Percentiles rank a stretch among this genome's conserved stretches.
phyloP scores from a whole-genome alignment of 2,888 invertebrate genomes.

The Monopis laevigella region DNA sequence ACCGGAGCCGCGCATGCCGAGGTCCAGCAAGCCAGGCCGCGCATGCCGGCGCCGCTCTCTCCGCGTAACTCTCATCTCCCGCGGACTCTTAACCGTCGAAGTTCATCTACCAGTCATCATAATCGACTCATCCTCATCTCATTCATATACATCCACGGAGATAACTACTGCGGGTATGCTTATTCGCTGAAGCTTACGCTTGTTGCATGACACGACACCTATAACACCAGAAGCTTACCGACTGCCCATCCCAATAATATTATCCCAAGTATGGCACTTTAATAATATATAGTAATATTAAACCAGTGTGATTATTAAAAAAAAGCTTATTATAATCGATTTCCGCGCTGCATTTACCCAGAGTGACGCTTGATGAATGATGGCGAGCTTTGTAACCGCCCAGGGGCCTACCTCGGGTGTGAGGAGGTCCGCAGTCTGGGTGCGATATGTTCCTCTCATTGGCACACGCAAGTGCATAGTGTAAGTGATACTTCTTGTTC shows the following conservation, averaged over 20 bases:
- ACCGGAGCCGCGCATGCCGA: slow-evolving; percentile 37
- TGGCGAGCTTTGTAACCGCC: slow-evolving; percentile 39
- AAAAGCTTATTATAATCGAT: slow-evolving; percentile 36
- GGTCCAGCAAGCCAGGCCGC: not conserved
- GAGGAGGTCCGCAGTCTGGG: slow-evolving; percentile 48
- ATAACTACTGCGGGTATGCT: slow-evolving; percentile 19
- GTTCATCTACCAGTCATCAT: slow-evolving; percentile 15
- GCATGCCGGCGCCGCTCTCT: slow-evolving; percentile 26
- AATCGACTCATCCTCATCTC: slow-evolving; percentile 14
- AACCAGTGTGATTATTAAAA: slow-evolving; percentile 32
- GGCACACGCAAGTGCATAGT: slow-evolving; percentile 66
- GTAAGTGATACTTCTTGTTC: slow-evolving; percentile 68
- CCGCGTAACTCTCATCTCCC: slow-evolving; percentile 29
- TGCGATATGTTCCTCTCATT: slow-evolving; percentile 57
- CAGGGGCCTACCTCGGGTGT: slow-evolving; percentile 19
- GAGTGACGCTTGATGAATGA: slow-evolving; percentile 60
- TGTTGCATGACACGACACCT: slow-evolving; percentile 42
- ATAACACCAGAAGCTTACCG: slow-evolving; percentile 36
- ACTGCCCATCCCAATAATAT: slow-evolving; percentile 40
- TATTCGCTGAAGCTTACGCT: slow-evolving; percentile 32
- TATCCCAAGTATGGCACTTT: slow-evolving; percentile 62
- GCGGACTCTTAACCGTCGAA: slow-evolving; percentile 20
- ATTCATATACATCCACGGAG: slow-evolving; percentile 17
- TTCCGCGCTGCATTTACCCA: slow-evolving; percentile 50
- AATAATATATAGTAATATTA: slow-evolving; percentile 33